phyloP scores from a whole-genome alignment of 1,140 invertebrate species.

The Nymphalis io region DNA sequence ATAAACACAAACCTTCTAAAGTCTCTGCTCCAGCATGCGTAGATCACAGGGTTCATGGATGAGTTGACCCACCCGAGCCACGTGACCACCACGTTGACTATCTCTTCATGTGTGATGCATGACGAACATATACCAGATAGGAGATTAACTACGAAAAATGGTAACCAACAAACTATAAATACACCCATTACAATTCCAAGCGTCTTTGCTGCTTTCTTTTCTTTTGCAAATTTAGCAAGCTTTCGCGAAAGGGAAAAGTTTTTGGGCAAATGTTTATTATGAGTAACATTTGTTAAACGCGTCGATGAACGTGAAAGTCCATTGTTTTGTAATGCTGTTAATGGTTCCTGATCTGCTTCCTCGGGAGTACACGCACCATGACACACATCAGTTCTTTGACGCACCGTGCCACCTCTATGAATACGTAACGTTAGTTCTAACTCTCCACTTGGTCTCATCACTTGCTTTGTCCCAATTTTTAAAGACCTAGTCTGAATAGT shows the following conservation, averaged over 20 bases:
- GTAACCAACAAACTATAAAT: constrained; percentile 98
- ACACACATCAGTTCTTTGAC: constrained; percentile 79
- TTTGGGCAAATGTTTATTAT: constrained; percentile 84
- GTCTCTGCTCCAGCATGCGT: constrained; percentile 97
- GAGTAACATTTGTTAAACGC: constrained; percentile 74
- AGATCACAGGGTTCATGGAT: constrained; percentile 98
- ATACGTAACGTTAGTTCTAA: constrained; percentile 92
- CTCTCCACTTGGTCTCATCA: constrained; percentile 89
- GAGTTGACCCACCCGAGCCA: constrained; percentile 99
- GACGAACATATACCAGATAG: constrained; percentile 93
- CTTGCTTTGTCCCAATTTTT: constrained; percentile 93
- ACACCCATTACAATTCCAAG: constrained; percentile 98
- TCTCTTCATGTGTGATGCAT: constrained; percentile 93
- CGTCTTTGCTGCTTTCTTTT: constrained; percentile 98
- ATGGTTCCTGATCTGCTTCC: constrained; percentile 86
- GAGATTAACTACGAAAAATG: constrained; percentile 98
- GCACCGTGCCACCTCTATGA: constrained; percentile 90
- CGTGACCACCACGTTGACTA: constrained; percentile 95
- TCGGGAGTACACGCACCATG: constrained; percentile 84
- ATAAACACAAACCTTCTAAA: constrained; percentile 87
- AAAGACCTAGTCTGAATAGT: constrained; percentile 95
- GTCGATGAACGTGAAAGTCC: constrained; percentile 85
- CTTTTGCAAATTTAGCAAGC: constrained; percentile 94
- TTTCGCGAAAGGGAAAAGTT: constrained; percentile 95
- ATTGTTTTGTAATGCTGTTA: constrained; percentile 88